Conservation (phyloP, 2,888 invertebrate species). For the Nysson spinosus region DNA sequence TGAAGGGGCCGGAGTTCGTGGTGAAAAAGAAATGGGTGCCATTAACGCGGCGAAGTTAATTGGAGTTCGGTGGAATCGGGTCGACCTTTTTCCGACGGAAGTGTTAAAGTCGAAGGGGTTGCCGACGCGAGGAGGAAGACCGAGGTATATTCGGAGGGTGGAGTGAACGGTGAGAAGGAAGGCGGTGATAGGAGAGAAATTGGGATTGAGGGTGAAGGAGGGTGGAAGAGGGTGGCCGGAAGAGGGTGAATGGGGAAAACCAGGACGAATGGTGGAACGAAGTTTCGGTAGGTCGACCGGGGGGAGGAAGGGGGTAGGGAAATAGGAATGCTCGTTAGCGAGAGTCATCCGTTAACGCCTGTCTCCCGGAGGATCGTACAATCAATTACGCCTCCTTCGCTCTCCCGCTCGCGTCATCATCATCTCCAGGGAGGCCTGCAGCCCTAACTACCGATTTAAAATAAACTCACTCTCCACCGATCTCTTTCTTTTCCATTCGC, state of each 20-base stretch:
- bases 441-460: slow-evolving; percentile 74
- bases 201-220: slow-evolving; percentile 31
- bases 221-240: slow-evolving; percentile 27
- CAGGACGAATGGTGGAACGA: too few relatives aligned
- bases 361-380: slow-evolving; percentile 76
- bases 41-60: too few relatives aligned
- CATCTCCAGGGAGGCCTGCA: slow-evolving; percentile 74
- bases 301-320: slow-evolving; percentile 58
- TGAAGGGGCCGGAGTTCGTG: too few relatives aligned
- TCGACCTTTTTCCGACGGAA: not conserved
- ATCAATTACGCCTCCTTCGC: slow-evolving; percentile 76
- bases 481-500: slow-evolving; percentile 16
- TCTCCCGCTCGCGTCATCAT: slow-evolving; percentile 75
- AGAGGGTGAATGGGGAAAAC: slow-evolving; percentile 23
- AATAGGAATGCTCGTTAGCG: slow-evolving; percentile 77
- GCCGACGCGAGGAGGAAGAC: not conserved
- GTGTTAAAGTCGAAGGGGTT: not conserved
- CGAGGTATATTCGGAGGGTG: slow-evolving; percentile 26
- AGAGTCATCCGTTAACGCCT: slow-evolving; percentile 78
- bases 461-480: slow-evolving; percentile 65
- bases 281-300: slow-evolving; percentile 28
- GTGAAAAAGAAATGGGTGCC: too few relatives aligned
- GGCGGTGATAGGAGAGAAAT: slow-evolving; percentile 20
- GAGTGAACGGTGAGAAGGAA: slow-evolving; percentile 4
- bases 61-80: too few relatives aligned